phyloP scores from a whole-genome alignment of 2,888 invertebrate genomes.

The Macrophya annulata region DNA sequence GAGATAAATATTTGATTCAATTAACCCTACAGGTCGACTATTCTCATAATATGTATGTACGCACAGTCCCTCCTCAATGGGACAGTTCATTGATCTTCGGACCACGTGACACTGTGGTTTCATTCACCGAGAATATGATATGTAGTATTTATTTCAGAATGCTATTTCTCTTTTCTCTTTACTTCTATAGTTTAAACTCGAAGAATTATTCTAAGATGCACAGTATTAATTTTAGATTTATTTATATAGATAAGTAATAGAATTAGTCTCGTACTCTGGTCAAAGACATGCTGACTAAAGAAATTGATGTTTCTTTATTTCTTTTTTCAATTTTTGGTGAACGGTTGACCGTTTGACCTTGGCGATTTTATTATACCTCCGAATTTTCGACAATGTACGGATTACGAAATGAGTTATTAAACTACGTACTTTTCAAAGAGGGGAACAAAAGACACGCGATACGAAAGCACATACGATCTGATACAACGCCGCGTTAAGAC shows the following conservation, averaged over 20 bases:
- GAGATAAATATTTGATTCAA: slow-evolving; percentile 5
- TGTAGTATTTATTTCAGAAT: not conserved
- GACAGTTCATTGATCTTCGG: slow-evolving; percentile 50
- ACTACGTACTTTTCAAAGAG: not conserved
- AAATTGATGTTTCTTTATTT: not conserved
- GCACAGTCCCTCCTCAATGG: slow-evolving; percentile 9
- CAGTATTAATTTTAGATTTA: not conserved
- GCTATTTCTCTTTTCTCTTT: not conserved
- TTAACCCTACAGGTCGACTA: slow-evolving; percentile 10
- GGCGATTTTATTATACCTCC: not conserved
- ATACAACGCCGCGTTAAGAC: slow-evolving; percentile 20
- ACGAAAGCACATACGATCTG: not conserved
- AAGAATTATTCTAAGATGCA: not conserved
- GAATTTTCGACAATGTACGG: not conserved
- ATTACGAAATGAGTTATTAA: not conserved
- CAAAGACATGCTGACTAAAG: slow-evolving; percentile 36
- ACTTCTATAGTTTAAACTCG: not conserved
- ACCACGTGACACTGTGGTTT: slow-evolving; percentile 14
- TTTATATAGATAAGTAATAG: not conserved
- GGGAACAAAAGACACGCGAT: not conserved
- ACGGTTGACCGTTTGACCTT: not conserved
- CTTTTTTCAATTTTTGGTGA: not conserved
- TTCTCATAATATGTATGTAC: not conserved
- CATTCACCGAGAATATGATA: slow-evolving; percentile 12
- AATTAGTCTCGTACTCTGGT: slow-evolving; percentile 38